These are phyloP conservation scores for Eupithecia dodoneata DNA, from an alignment of 2,888 invertebrate species.

Conservation along the genomic window DNA sequence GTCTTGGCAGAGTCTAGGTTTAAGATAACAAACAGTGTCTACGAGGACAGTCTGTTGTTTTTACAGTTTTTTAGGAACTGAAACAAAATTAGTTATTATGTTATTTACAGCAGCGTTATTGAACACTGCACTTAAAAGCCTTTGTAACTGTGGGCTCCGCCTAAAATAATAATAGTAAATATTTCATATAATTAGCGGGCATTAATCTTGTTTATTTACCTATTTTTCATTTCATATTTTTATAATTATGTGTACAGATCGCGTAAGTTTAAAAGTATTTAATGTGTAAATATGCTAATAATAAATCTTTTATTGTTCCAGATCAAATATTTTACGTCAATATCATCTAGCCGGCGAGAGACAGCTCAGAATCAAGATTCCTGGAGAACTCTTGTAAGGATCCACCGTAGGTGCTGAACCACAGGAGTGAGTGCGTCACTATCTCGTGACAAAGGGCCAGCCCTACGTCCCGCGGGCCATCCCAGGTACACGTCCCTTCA, in stretches of 20 bases:
- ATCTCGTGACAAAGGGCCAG: background rate
- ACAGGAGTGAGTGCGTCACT: background rate
- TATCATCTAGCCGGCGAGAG: background rate
- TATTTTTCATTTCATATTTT: too few relatives aligned
- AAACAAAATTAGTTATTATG: background rate
- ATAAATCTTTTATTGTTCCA: background rate
- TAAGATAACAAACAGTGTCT: background rate
- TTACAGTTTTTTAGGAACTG: background rate
- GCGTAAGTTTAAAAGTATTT: too few relatives aligned
- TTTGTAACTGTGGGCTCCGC: background rate
- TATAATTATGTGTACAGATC: too few relatives aligned
- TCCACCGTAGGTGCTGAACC: background rate
- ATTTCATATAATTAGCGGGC: too few relatives aligned
- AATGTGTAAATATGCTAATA: too few relatives aligned
- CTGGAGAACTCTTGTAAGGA: background rate
- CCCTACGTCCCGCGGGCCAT: background rate
- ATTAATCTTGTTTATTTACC: too few relatives aligned
- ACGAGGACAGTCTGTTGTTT: background rate
- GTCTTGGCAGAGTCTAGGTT: background rate
- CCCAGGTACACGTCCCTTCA: constrained; percentile 28
- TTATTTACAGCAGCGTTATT: too few relatives aligned
- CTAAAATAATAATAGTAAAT: background rate
- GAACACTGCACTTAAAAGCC: too few relatives aligned
- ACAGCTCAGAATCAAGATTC: background rate
- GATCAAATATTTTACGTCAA: background rate